A percentile compares a stretch with the other conserved stretches of the same genome.
Conservation (phyloP, 1,140 invertebrate genomes). For the Psilanteris sp. region DNA sequence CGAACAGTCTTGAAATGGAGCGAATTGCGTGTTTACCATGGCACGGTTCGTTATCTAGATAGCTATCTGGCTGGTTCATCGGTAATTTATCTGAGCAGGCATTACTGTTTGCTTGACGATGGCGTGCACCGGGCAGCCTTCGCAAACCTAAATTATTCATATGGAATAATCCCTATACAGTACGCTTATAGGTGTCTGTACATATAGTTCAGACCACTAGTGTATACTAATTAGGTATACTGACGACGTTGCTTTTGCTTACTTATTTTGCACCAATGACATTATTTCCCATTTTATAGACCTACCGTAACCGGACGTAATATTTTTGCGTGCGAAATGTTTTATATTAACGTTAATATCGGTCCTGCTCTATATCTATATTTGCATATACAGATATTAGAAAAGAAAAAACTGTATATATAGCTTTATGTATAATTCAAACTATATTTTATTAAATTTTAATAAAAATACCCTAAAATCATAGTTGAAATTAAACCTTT, state of each 20-base stretch:
- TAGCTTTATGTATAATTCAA: too few relatives aligned
- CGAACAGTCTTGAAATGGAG: slow-evolving; percentile 51
- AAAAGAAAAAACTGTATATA: too few relatives aligned
- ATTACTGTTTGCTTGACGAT: slow-evolving; percentile 79
- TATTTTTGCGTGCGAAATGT: slow-evolving; percentile 32
- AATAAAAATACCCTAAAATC: too few relatives aligned
- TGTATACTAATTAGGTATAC: slow-evolving; percentile 49
- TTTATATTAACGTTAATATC: slow-evolving; percentile 12
- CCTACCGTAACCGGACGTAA: slow-evolving; percentile 26
- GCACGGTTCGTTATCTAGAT: slow-evolving; percentile 76
- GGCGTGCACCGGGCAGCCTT: slow-evolving; percentile 74
- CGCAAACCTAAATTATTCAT: slow-evolving; percentile 77
- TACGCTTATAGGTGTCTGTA: slow-evolving; percentile 52
- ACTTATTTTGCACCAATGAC: slow-evolving; percentile 41
- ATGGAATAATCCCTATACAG: slow-evolving; percentile 68
- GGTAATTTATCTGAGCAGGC: slow-evolving; percentile 80
- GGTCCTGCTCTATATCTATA: too few relatives aligned
- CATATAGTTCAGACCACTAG: slow-evolving; percentile 40
- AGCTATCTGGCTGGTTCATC: slow-evolving; percentile 76
- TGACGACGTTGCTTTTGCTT: slow-evolving; percentile 23
- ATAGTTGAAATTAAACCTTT: too few relatives aligned
- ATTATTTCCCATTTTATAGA: slow-evolving; percentile 47
- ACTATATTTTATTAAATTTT: too few relatives aligned
- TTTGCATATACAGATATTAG: too few relatives aligned
- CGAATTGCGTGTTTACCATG: slow-evolving; percentile 63